These are phyloP conservation scores for Hydropsyche tenuis DNA, from an alignment of 1,140 invertebrate species.

Conservation along the genomic window DNA sequence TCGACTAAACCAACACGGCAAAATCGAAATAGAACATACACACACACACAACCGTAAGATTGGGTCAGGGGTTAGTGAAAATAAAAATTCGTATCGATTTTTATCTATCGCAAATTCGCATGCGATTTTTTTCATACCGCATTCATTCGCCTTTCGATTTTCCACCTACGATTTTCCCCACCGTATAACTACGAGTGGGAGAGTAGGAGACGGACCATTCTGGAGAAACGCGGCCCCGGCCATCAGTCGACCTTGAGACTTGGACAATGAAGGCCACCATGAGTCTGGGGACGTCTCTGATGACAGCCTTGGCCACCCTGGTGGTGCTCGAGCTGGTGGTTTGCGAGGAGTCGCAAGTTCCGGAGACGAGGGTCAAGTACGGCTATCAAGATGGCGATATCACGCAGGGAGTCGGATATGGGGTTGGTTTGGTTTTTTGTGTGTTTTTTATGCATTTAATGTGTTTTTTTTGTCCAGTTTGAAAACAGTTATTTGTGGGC, in stretches of 20 bases:
- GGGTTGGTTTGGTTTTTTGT: constrained; percentile 22
- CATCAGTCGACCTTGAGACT: constrained; percentile 18
- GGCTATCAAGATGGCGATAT: constrained; percentile 37
- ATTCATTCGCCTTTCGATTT: constrained; percentile 12
- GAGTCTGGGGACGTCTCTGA: too few relatives aligned
- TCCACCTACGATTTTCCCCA: neutral
- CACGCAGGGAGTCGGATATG: constrained; percentile 42
- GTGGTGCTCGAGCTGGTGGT: neutral
- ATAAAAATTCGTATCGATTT: too few relatives aligned
- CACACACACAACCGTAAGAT: too few relatives aligned
- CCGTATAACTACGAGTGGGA: neutral
- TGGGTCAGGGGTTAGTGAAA: too few relatives aligned
- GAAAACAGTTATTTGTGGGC: too few relatives aligned
- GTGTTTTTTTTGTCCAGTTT: neutral
- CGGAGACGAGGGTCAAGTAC: neutral
- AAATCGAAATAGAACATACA: too few relatives aligned
- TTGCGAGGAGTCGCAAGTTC: neutral
- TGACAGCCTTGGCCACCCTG: too few relatives aligned
- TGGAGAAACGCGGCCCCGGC: neutral
- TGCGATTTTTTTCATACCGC: neutral
- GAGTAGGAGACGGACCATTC: neutral
- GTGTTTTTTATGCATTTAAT: neutral
- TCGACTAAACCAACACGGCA: too few relatives aligned
- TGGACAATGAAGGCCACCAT: too few relatives aligned
- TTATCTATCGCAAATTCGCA: neutral